These are phyloP conservation scores for Prorops nasuta DNA, from an alignment of 1,140 invertebrate species.

Conservation along the genomic window DNA sequence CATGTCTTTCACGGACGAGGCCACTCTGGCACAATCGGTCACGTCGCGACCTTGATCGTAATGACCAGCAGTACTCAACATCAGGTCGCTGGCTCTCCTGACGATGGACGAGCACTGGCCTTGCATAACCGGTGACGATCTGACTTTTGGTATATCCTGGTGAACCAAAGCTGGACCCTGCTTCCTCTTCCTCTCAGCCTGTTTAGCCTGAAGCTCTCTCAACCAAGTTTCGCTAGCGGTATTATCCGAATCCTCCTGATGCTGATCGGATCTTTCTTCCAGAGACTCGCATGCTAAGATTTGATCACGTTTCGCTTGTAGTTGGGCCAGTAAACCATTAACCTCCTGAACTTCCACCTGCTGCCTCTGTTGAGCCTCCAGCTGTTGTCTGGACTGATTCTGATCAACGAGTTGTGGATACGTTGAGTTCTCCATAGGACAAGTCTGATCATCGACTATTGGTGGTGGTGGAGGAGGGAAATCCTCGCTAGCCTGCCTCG, in stretches of 20 bases:
- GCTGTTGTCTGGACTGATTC: background rate
- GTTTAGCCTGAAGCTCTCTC: conserved; percentile 75
- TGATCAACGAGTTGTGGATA: conserved; percentile 11
- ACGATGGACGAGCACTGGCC: conserved; percentile 30
- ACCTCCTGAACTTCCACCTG: conserved; percentile 47
- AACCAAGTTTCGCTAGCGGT: conserved; percentile 68
- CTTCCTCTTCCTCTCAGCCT: conserved; percentile 67
- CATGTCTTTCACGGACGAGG: conserved; percentile 71
- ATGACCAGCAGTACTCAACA: conserved; percentile 35
- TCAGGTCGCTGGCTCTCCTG: conserved; percentile 47
- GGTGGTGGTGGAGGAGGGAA: conserved; percentile 84
- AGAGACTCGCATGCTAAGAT: conserved; percentile 60
- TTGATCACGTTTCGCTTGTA: conserved; percentile 75
- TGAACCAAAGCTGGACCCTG: conserved; percentile 34
- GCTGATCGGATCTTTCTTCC: conserved; percentile 31
- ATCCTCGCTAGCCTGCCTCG: conserved; percentile 82
- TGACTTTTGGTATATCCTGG: conserved; percentile 40
- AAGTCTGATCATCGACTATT: conserved; percentile 60
- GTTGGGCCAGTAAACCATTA: conserved; percentile 66
- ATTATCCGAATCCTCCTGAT: conserved; percentile 44
- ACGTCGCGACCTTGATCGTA: conserved; percentile 45
- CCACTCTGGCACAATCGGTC: conserved; percentile 40
- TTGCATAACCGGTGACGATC: conserved; percentile 16
- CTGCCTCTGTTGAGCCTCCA: conserved; percentile 17
- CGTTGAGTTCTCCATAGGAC: background rate